phyloP scores from a whole-genome alignment of 2,113 vertebrate genomes.

The Sceloporus tristichus region DNA sequence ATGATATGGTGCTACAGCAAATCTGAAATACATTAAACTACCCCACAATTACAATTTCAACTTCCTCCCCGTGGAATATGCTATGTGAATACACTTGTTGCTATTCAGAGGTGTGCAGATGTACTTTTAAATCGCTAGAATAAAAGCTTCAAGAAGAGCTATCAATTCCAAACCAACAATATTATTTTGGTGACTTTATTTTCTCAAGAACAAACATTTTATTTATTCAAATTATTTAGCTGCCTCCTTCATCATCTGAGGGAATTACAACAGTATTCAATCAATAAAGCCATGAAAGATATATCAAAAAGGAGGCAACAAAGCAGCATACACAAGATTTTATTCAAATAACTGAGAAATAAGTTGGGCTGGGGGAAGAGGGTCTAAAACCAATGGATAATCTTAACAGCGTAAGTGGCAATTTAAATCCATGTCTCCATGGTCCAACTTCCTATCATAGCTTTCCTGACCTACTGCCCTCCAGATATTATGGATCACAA shows the following conservation, averaged over 20 bases:
- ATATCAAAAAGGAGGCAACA: background rate
- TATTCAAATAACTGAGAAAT: background rate
- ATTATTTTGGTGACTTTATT: background rate
- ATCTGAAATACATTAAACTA: constrained; percentile 14
- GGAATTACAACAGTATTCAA: too few relatives aligned
- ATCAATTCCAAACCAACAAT: background rate
- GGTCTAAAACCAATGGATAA: background rate
- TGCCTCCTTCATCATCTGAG: too few relatives aligned
- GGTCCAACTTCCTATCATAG: background rate
- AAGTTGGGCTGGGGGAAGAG: background rate
- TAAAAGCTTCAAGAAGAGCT: background rate
- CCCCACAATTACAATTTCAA: constrained; percentile 17
- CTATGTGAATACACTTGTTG: background rate
- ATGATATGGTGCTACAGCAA: constrained; percentile 24
- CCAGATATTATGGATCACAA: too few relatives aligned
- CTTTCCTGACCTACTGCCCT: too few relatives aligned
- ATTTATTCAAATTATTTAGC: background rate
- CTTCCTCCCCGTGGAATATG: constrained; percentile 1
- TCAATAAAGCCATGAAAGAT: background rate
- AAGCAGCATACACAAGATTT: background rate
- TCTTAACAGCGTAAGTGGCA: background rate
- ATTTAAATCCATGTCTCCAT: background rate
- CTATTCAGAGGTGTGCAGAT: background rate
- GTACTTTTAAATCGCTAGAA: background rate
- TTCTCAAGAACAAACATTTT: background rate